phyloP scores from a whole-genome alignment of 2,113 vertebrate species.

The Bostrychus sinensis region DNA sequence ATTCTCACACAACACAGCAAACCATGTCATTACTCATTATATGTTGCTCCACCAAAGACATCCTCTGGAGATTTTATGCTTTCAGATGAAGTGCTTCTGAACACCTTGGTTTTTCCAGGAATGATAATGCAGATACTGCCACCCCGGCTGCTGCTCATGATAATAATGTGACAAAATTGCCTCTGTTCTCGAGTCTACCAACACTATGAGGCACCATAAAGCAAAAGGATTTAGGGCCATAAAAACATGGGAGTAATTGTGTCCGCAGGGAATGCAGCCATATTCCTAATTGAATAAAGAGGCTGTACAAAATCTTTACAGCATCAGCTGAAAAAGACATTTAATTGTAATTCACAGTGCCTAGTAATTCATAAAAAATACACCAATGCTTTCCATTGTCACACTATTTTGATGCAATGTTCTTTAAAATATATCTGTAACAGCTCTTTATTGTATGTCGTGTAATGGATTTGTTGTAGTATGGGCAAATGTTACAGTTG shows the following conservation, averaged over 20 bases:
- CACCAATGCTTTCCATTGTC: no score
- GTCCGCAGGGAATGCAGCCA: conserved; percentile 50
- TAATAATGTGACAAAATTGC: conserved; percentile 51
- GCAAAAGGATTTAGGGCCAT: conserved; percentile 35
- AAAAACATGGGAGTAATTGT: conserved; percentile 55
- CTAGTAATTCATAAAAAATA: background rate
- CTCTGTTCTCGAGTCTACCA: conserved; percentile 39
- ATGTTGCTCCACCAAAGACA: background rate
- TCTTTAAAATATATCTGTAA: background rate
- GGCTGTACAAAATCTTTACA: conserved; percentile 13
- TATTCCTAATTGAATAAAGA: conserved; percentile 36
- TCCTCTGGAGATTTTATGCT: conserved; percentile 3
- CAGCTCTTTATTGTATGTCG: background rate
- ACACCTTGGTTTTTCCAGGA: conserved; percentile 9
- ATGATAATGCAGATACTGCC: conserved; percentile 40
- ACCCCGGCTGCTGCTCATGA: conserved; percentile 32
- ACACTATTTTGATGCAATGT: background rate
- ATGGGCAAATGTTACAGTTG: background rate
- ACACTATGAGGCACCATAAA: conserved; percentile 64
- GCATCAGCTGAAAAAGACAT: conserved; percentile 1
- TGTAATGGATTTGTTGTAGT: background rate
- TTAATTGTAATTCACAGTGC: conserved; percentile 18
- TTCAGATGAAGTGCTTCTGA: conserved; percentile 24
- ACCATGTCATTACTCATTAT: conserved; percentile 1
- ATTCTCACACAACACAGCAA: conserved; percentile 26